Evolutionary conservation across 2,888 invertebrate genomes (phyloP).

Genomic region (Petrophora chlorosata): DNA sequence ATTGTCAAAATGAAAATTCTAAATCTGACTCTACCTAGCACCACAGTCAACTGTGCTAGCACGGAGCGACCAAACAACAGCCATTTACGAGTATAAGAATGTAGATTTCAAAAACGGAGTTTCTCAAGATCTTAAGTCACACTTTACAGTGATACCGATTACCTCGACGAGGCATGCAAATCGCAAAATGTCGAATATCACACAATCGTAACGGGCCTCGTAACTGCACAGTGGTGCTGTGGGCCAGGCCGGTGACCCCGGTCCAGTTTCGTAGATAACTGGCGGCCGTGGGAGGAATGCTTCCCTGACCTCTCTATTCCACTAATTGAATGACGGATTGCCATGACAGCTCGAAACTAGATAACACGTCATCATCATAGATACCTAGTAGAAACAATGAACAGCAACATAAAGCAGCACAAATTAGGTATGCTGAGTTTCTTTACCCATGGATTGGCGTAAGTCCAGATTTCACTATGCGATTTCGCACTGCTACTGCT

Average conservation of each 20-base stretch:
- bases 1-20: too few species aligned
- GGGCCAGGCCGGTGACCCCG: constrained; percentile 44
- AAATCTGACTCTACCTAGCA: too few species aligned
- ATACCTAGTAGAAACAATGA: constrained; percentile 21
- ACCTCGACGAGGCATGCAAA: constrained; percentile 17
- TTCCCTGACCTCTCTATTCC: constrained; percentile 68
- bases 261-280: constrained; percentile 58
- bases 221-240: constrained; percentile 26
- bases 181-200: constrained; percentile 25
- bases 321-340: constrained; percentile 66
- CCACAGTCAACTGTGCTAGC: too few species aligned
- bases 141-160: constrained; percentile 7
- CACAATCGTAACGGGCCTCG: constrained; percentile 21
- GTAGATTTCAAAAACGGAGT: constrained; percentile 8
- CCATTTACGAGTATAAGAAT: constrained; percentile 5
- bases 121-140: constrained; percentile 8
- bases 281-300: constrained; percentile 64
- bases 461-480: constrained; percentile 17
- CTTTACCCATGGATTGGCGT: constrained; percentile 11
- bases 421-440: constrained; percentile 12
- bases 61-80: neutral
- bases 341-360: constrained; percentile 24
- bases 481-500: constrained; percentile 16
- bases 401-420: constrained; percentile 14
- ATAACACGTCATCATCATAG: constrained; percentile 20